phyloP scores from a whole-genome alignment of 2,113 vertebrate species.

The Neolamprologus modestus region DNA sequence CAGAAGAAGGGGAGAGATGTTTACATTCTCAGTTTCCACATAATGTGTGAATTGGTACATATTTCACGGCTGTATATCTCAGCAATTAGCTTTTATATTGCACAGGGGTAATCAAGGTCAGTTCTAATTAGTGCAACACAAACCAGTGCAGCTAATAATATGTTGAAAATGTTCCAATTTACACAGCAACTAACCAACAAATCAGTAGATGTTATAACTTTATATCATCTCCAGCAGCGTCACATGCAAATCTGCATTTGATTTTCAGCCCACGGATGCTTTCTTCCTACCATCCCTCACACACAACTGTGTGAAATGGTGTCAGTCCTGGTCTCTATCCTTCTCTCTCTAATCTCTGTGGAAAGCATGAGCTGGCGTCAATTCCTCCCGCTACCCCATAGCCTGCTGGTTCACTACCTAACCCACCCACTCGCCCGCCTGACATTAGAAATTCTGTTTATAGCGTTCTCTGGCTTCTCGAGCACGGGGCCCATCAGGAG shows the following conservation, averaged over 20 bases:
- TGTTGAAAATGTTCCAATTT: neutral
- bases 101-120: neutral
- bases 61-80: neutral
- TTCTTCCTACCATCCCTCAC: slow-evolving; percentile 13
- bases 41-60: neutral
- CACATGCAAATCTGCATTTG: neutral
- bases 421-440: slow-evolving; percentile 60
- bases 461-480: slow-evolving; percentile 69
- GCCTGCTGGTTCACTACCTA: slow-evolving; percentile 62
- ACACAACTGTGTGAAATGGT: slow-evolving; percentile 64
- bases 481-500: slow-evolving; percentile 70
- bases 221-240: neutral
- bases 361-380: slow-evolving; percentile 67
- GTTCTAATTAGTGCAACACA: slow-evolving; percentile 3
- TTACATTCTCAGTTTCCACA: neutral
- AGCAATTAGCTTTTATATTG: neutral
- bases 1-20: neutral
- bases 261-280: slow-evolving; percentile 1
- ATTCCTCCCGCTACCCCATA: slow-evolving; percentile 57
- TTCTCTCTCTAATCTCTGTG: slow-evolving; percentile 64
- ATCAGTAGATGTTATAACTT: neutral
- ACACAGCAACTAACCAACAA: neutral
- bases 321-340: slow-evolving; percentile 67
- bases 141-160: neutral
- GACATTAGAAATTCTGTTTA: slow-evolving; percentile 80